A percentile compares a stretch with the other conserved stretches of the same genome.
These are phyloP conservation scores for Cottus gobio DNA, from an alignment of 2,113 vertebrate species.

Conservation along the genomic window DNA sequence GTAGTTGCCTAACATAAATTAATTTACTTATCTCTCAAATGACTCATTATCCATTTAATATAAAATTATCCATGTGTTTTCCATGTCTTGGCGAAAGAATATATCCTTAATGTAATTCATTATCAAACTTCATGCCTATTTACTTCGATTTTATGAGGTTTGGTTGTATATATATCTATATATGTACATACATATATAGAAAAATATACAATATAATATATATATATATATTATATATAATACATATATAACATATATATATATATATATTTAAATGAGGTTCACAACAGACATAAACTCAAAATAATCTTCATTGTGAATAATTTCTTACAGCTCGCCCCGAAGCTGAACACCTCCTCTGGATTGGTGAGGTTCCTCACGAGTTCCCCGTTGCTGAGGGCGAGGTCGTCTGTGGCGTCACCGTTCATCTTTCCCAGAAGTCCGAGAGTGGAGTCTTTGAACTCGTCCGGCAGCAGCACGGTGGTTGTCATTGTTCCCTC, in stretches of 20 bases:
- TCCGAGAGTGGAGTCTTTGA: slow-evolving; percentile 82
- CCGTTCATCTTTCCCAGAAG: slow-evolving; percentile 90
- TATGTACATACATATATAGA: no score
- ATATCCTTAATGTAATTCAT: background rate
- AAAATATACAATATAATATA: no score
- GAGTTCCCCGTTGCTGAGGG: slow-evolving; percentile 77
- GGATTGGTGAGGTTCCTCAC: slow-evolving; percentile 66
- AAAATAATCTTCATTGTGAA: background rate
- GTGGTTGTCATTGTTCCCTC: slow-evolving; percentile 82
- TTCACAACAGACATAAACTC: background rate
- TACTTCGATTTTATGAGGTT: background rate
- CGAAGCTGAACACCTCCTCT: slow-evolving; percentile 85
- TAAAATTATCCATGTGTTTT: background rate
- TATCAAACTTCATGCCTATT: background rate
- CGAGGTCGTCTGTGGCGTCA: slow-evolving; percentile 83
- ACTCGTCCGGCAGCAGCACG: slow-evolving; percentile 88
- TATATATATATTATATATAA: no score
- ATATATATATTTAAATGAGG: no score
- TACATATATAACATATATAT: no score
- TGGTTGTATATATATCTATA: background rate
- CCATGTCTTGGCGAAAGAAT: background rate
- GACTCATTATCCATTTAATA: background rate
- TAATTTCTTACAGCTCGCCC: slow-evolving; percentile 88
- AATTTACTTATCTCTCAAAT: background rate
- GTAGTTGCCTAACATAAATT: background rate